A percentile compares a stretch with the other conserved stretches of the same genome.
Conservation (phyloP, 2,888 invertebrate species). For the Sicus ferrugineus region DNA sequence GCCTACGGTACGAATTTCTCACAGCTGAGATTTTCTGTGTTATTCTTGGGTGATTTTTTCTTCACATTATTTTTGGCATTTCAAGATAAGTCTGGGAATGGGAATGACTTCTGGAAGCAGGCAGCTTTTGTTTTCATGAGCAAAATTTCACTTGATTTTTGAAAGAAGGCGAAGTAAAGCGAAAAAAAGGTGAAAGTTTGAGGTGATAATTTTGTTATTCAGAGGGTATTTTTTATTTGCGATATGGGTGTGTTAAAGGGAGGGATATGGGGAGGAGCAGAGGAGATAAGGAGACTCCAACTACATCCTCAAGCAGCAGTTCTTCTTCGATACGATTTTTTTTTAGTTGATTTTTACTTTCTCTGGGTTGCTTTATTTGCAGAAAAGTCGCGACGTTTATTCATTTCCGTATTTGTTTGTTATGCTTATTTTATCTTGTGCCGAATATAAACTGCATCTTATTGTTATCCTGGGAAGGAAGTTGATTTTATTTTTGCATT, state of each 20-base stretch:
- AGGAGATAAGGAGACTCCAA: constrained; percentile 12
- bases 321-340: no score
- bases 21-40: constrained; percentile 15
- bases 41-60: constrained; percentile 2
- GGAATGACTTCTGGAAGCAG: constrained; percentile 14
- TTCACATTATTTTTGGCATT: constrained; percentile 2
- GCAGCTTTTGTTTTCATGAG: constrained; percentile 34
- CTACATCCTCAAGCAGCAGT: constrained; percentile 4
- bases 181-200: constrained; percentile 42
- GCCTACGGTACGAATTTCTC: constrained; percentile 41
- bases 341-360: background rate
- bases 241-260: background rate
- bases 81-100: constrained; percentile 4
- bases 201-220: constrained; percentile 62
- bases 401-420: constrained; percentile 60
- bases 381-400: constrained; percentile 58
- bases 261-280: background rate
- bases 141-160: constrained; percentile 20
- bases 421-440: constrained; percentile 39
- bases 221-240: constrained; percentile 45
- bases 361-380: constrained; percentile 7
- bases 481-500: constrained; percentile 51
- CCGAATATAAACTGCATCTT: constrained; percentile 39
- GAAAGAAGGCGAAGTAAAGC: background rate
- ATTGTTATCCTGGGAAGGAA: constrained; percentile 48